A percentile compares a stretch with the other conserved stretches of the same genome.
Conservation (phyloP, 2,113 vertebrate species). For the Carettochelys insculpta region DNA sequence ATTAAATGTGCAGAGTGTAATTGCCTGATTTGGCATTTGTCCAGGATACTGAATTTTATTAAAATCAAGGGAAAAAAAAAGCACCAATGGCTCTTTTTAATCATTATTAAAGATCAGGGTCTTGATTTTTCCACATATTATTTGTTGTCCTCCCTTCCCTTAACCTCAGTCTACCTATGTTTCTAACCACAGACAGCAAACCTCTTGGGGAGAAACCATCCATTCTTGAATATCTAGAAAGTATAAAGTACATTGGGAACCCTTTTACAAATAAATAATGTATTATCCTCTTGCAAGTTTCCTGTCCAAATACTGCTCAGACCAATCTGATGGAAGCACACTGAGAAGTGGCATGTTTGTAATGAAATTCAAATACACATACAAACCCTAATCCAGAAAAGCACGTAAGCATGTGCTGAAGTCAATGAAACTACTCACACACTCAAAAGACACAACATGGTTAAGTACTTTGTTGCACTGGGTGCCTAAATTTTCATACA, state of each 20-base stretch:
- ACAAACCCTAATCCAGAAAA: conserved; percentile 45
- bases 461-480: conserved; percentile 18
- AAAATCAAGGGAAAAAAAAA: too few species aligned
- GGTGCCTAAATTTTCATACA: neutral
- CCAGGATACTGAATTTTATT: neutral
- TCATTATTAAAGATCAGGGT: neutral
- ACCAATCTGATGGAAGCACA: conserved; percentile 25
- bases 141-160: neutral
- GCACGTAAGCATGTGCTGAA: conserved; percentile 54
- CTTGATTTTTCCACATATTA: neutral
- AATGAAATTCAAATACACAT: conserved; percentile 36
- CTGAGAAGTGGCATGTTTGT: conserved; percentile 8
- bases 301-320: conserved; percentile 23
- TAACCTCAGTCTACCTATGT: neutral
- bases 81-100: neutral
- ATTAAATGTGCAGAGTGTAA: neutral
- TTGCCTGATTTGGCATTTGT: neutral
- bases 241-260: neutral
- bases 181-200: neutral
- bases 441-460: conserved; percentile 34
- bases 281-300: neutral
- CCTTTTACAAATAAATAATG: neutral
- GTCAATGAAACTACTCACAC: conserved; percentile 18
- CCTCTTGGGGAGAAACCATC: neutral
- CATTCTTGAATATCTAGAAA: neutral